phyloP scores from a whole-genome alignment of 2,888 invertebrate genomes.

The Ceraclea dissimilis region DNA sequence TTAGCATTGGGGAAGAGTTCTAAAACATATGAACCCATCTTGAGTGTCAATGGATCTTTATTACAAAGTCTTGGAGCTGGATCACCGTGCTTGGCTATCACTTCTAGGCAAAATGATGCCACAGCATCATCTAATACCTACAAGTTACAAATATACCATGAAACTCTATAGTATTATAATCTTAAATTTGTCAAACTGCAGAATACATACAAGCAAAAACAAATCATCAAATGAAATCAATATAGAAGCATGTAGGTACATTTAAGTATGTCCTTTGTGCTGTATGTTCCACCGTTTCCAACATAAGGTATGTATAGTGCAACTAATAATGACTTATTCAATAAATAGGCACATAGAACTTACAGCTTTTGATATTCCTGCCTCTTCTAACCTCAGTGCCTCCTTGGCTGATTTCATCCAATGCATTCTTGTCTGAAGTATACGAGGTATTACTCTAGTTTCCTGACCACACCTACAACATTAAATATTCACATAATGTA shows the following conservation, averaged over 20 bases:
- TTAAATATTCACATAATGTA: background rate
- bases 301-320: no score
- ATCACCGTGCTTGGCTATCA: constrained; percentile 93
- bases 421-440: constrained; percentile 90
- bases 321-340: no score
- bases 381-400: constrained; percentile 81
- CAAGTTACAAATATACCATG: constrained; percentile 15
- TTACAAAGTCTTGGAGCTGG: constrained; percentile 93
- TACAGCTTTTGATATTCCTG: constrained; percentile 85
- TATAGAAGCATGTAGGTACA: no score
- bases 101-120: constrained; percentile 92
- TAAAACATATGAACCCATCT: constrained; percentile 91
- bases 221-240: no score
- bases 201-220: no score
- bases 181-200: no score
- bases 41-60: constrained; percentile 97
- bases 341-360: no score
- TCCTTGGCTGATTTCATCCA: constrained; percentile 95
- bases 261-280: no score
- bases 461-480: constrained; percentile 83
- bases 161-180: no score
- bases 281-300: no score
- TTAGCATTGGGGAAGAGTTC: constrained; percentile 96
- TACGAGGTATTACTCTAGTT: constrained; percentile 91
- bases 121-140: constrained; percentile 89